Base-by-base conservation (phyloP, 2,113 vertebrate genomes). In the Serranochromis macrocephalus region DNA sequence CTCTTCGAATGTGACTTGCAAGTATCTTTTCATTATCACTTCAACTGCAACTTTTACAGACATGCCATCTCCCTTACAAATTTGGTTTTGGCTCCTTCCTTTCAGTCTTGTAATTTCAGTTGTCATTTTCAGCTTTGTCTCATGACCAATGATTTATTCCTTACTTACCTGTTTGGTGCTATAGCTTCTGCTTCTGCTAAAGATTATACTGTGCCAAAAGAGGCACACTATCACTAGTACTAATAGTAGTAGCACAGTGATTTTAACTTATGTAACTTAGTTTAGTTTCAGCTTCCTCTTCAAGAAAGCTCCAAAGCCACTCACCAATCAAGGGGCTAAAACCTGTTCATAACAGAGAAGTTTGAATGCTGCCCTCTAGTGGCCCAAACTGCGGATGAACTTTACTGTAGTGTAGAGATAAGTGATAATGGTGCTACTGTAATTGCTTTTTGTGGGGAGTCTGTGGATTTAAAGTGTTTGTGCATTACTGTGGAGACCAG, bases 351-450 rank as follows among this genome's bases (percentile, higher is more conserved):
- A 26, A n/a, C 12, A 54, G 38, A 51, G 26, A 42, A 84, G 78
- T 88, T 49, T 16, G 17, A 75, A 49, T 86, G 66, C 53, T 88
- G 90, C 91, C 57, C 84, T 80, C 94, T 91, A 66, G 89, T 92
- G 94, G 86, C 53, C 16, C 26, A 78, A 33, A 51, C 29, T n/a
- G 17, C 7, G 0, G 9, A 47, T 75, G 6, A 31, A 11, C 40
- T 29, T 75, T 75, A 75, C 42, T 19, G 4, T 45, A 73, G 38
- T 3, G 38, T 45, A 45, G 68, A 16, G 38, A 47, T 19, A 13
- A n/a, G 45, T 51, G 45, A n/a, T 33, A 51, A 78, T 31, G 26
- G 5, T n/a, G 73, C 7, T 31, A 33, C 45, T n/a, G 17, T 78
- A 49, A 51, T 51, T 51, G 26, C 45, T 29, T 78, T 78, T 31